Conservation (phyloP, 1,140 invertebrate species). For the Ylistrum balloti region DNA sequence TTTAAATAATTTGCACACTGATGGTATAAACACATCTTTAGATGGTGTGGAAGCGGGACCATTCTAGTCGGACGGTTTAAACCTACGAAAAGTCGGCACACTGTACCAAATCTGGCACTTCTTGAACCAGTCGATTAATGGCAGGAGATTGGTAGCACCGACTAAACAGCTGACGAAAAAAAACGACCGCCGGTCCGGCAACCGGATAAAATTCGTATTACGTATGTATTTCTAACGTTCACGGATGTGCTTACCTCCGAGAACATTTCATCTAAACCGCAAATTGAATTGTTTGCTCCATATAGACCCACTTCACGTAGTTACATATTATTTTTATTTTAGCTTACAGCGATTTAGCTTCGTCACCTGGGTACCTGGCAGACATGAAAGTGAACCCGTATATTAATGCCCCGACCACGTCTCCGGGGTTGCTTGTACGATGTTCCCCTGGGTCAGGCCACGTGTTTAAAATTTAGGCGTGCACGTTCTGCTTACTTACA, state of each 20-base stretch:
- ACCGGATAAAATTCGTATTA: not conserved
- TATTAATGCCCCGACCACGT: too few relatives aligned
- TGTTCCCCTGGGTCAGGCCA: too few relatives aligned
- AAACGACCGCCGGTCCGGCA: not conserved
- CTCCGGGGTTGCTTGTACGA: too few relatives aligned
- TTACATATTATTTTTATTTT: too few relatives aligned
- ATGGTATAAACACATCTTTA: constrained; percentile 8
- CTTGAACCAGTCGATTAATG: not conserved
- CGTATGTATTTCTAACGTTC: not conserved
- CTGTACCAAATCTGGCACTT: not conserved
- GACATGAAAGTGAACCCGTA: too few relatives aligned
- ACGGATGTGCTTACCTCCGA: not conserved
- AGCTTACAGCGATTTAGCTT: too few relatives aligned
- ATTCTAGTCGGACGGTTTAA: not conserved
- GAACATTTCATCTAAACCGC: not conserved
- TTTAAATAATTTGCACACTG: constrained; percentile 26
- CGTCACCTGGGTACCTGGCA: too few relatives aligned
- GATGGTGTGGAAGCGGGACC: not conserved
- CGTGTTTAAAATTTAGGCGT: too few relatives aligned
- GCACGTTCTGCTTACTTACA: too few relatives aligned
- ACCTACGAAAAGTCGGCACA: not conserved
- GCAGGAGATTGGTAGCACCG: not conserved
- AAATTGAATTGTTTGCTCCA: not conserved
- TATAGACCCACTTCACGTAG: too few relatives aligned
- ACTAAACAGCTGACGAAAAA: not conserved